Evolutionary conservation across 2,888 invertebrate species (phyloP), one percentile per base, ranked within the genome.

Genomic region (Thereva unica): DNA sequence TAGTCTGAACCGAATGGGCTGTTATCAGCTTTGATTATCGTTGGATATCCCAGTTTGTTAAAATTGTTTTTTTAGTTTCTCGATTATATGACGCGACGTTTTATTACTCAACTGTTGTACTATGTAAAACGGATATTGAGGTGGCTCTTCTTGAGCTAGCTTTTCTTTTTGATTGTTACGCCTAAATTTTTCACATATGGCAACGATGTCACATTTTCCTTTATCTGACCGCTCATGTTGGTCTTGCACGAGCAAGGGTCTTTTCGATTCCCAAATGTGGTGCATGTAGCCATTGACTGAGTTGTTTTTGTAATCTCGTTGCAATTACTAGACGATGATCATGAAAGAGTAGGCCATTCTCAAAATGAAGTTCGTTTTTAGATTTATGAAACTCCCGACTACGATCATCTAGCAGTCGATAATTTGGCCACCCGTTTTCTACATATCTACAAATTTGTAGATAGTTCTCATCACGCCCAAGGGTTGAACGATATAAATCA

Each of bases 211-310:
- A 72, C 52, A 12, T 59, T 61, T n/a, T 73, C 41, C 55, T 75
- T 73, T 45, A 78, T 73, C 12, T 77, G 74, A 10, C 3, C 37
- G 57, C 73, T 72, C 56, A 75, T 74, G 6, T 73, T 23, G 75
- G 76, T 59, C 74, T 68, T 8, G 74, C 74, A 12, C 72, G 68
- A 40, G 72, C 63, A 68, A 73, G 73, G 53, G 74, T 73, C 71
- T 77, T 76, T 54, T 73, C 71, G 2, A 73, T 73, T 5, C 76
- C 77, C 23, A 76, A 54, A 68, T 78, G 77, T 2, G 73, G 70
- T 59, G 70, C 73, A 74, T 78, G 77, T 55, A 76, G 66, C 68
- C 70, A 69, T 4, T 56, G 66, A n/a, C 72, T 38, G 12, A 75
- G 71, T 41, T 57, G 59, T 8, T 56, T 5, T 61, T 73, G 70